phyloP scores from a whole-genome alignment of 2,113 vertebrate species.

The Terrapene triunguis region DNA sequence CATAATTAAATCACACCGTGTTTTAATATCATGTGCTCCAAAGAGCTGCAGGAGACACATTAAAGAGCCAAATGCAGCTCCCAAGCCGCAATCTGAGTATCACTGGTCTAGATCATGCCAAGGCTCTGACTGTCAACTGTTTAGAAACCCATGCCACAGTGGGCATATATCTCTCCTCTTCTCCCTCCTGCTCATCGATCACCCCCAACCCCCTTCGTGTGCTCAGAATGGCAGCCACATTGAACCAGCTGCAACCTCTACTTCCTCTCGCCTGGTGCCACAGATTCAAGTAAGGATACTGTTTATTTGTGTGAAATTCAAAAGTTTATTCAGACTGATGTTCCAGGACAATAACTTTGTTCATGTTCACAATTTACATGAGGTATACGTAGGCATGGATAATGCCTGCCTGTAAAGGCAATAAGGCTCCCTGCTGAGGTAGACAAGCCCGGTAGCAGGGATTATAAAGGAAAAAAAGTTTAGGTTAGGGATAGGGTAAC shows the following conservation, averaged over 20 bases:
- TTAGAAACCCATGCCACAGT: no score
- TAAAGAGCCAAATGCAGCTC: no score
- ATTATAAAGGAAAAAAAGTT: neutral
- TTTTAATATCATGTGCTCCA: no score
- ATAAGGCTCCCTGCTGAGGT: no score
- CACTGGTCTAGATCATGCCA: neutral
- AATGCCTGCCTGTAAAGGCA: no score
- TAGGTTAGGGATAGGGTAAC: neutral
- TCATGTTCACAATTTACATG: neutral
- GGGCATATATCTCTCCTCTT: neutral
- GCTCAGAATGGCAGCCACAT: neutral
- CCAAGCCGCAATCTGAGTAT: no score
- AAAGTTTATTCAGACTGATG: neutral
- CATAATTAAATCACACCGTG: no score
- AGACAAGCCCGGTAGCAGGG: no score
- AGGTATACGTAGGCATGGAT: neutral
- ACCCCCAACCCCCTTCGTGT: neutral
- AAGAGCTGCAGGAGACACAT: no score
- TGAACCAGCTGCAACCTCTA: neutral
- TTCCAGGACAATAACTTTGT: neutral
- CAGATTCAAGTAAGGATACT: neutral
- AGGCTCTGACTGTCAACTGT: neutral
- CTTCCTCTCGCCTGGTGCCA: neutral
- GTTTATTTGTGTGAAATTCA: neutral
- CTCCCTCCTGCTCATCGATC: neutral